phyloP scores from a whole-genome alignment of 2,888 invertebrate genomes.

The Trichacis sp. region DNA sequence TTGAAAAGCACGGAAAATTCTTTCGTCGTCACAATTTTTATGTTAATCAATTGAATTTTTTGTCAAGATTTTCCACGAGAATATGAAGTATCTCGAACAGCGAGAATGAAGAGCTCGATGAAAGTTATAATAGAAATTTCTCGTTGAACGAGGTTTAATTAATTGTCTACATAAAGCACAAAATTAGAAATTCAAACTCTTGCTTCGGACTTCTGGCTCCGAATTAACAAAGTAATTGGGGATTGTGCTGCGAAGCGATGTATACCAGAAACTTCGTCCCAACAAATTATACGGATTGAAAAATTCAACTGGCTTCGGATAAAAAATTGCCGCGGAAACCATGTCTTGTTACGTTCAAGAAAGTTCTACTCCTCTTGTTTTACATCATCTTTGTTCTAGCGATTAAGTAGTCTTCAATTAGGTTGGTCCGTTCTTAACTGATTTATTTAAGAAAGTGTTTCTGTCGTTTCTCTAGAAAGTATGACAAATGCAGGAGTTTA shows the following conservation, averaged over 20 bases:
- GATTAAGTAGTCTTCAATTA: slow-evolving; percentile 22
- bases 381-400: background rate
- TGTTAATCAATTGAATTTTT: too few species aligned
- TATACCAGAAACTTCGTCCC: slow-evolving; percentile 59
- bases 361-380: slow-evolving; percentile 11
- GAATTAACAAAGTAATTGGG: slow-evolving; percentile 67
- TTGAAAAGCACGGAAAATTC: too few species aligned
- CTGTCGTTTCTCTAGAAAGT: background rate
- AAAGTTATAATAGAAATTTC: slow-evolving; percentile 4
- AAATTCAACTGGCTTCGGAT: slow-evolving; percentile 39
- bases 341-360: slow-evolving; percentile 51
- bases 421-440: slow-evolving; percentile 25
- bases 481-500: too few species aligned
- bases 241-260: slow-evolving; percentile 62
- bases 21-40: too few species aligned
- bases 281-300: slow-evolving; percentile 47
- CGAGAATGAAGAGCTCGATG: background rate
- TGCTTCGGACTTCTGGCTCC: slow-evolving; percentile 60
- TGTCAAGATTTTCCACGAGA: too few species aligned
- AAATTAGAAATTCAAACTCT: slow-evolving; percentile 53
- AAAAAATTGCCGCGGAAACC: slow-evolving; percentile 48
- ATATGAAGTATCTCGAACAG: too few species aligned
- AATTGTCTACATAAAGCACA: background rate
- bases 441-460: slow-evolving; percentile 15
- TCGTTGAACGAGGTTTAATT: background rate